Evolutionary conservation across 1,140 invertebrate species (phyloP).

Genomic region (Vanessa atalanta): DNA sequence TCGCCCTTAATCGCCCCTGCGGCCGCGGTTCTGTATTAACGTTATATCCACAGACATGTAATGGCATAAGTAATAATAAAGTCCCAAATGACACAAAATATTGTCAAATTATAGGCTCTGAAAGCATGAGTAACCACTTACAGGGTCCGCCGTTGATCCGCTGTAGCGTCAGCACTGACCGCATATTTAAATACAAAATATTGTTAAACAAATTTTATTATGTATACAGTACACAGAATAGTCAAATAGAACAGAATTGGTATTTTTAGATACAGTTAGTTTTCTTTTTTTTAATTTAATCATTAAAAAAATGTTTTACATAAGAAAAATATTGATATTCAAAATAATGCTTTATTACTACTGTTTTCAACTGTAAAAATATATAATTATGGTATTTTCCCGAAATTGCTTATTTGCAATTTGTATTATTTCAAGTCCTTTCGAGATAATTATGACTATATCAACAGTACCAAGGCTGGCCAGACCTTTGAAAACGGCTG

Average conservation of each 20-base stretch:
- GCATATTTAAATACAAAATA: neutral
- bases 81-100: conserved; percentile 80
- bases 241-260: too few species aligned
- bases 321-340: neutral
- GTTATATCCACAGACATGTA: conserved; percentile 74
- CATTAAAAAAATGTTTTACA: too few species aligned
- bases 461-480: conserved; percentile 54
- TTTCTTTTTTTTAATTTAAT: too few species aligned
- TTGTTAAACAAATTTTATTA: neutral
- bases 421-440: conserved; percentile 33
- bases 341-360: neutral
- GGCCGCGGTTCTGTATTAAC: conserved; percentile 72
- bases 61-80: conserved; percentile 79
- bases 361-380: neutral
- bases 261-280: too few species aligned
- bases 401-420: neutral
- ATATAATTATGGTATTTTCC: neutral
- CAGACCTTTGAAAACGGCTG: conserved; percentile 71
- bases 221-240: neutral
- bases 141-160: conserved; percentile 67
- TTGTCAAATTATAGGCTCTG: conserved; percentile 81
- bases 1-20: conserved; percentile 74
- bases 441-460: conserved; percentile 64
- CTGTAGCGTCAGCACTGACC: conserved; percentile 57
- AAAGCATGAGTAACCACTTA: conserved; percentile 79